Conservation (phyloP, 2,113 vertebrate genomes). For the Pituophis catenifer region DNA sequence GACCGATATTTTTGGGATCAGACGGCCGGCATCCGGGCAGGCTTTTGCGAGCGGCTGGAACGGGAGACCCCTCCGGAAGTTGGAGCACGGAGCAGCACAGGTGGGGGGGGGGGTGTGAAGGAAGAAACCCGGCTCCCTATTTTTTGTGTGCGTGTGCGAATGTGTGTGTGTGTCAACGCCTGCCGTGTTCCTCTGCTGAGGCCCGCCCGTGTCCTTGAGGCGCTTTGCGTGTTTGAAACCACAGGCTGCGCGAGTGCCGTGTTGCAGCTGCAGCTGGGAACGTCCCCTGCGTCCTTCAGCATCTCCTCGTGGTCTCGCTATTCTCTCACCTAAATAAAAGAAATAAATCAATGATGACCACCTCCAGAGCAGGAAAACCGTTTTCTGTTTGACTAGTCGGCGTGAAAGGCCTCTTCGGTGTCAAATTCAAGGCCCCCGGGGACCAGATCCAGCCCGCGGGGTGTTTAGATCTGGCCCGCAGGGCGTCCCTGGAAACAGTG, state of each 20-base stretch:
- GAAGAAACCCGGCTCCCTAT: not conserved
- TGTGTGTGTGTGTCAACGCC: not conserved
- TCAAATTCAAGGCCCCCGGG: no score
- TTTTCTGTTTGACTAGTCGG: not conserved
- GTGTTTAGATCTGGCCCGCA: no score
- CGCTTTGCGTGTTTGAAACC: not conserved
- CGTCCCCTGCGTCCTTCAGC: not conserved
- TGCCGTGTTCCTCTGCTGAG: not conserved
- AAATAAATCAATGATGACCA: not conserved
- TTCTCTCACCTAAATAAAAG: not conserved
- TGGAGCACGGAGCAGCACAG: not conserved
- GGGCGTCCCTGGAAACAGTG: no score
- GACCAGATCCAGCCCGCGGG: no score
- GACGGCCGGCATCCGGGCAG: not conserved
- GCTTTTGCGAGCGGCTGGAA: not conserved
- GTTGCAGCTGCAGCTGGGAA: not conserved
- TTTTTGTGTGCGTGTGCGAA: not conserved
- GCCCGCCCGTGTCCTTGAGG: not conserved
- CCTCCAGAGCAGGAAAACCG: not conserved
- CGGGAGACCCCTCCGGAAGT: accelerated
- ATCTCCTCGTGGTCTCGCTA: not conserved
- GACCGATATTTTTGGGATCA: constrained; percentile 27
- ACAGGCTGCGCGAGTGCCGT: accelerated
- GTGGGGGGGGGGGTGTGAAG: not conserved
- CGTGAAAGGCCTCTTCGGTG: not conserved